phyloP scores from a whole-genome alignment of 1,140 invertebrate genomes.

The Polyergus mexicanus region DNA sequence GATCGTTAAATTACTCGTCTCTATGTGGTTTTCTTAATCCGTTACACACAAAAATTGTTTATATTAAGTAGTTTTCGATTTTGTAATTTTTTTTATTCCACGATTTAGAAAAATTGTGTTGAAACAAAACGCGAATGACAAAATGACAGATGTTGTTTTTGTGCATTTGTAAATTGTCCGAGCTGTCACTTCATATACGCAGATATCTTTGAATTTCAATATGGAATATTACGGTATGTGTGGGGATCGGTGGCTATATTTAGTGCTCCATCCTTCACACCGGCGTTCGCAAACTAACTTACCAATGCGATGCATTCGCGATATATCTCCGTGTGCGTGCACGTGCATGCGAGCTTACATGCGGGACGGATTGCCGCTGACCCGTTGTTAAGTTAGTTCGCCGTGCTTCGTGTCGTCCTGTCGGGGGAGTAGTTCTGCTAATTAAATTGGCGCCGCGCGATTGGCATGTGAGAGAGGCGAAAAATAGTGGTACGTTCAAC shows the following conservation, averaged over 20 bases:
- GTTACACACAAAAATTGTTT: background rate
- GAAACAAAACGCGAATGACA: background rate
- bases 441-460: slow-evolving; percentile 68
- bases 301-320: background rate
- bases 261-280: slow-evolving; percentile 62
- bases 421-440: slow-evolving; percentile 71
- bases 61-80: background rate
- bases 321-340: slow-evolving; percentile 50
- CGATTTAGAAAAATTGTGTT: background rate
- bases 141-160: background rate
- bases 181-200: background rate
- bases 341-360: slow-evolving; percentile 27
- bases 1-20: slow-evolving; percentile 11
- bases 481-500: slow-evolving; percentile 60
- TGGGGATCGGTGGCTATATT: slow-evolving; percentile 33
- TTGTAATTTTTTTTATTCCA: background rate
- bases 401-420: slow-evolving; percentile 67
- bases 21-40: background rate
- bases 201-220: slow-evolving; percentile 21
- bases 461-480: slow-evolving; percentile 45
- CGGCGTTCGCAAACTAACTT: slow-evolving; percentile 72
- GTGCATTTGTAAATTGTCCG: slow-evolving; percentile 1
- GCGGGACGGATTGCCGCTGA: slow-evolving; percentile 69
- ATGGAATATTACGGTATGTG: background rate
- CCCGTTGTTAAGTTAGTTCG: slow-evolving; percentile 76